Evolutionary conservation across 2,113 vertebrate species (phyloP), one percentile per base, ranked within the genome.

Genomic region (Ptychochromis oligacanthus): DNA sequence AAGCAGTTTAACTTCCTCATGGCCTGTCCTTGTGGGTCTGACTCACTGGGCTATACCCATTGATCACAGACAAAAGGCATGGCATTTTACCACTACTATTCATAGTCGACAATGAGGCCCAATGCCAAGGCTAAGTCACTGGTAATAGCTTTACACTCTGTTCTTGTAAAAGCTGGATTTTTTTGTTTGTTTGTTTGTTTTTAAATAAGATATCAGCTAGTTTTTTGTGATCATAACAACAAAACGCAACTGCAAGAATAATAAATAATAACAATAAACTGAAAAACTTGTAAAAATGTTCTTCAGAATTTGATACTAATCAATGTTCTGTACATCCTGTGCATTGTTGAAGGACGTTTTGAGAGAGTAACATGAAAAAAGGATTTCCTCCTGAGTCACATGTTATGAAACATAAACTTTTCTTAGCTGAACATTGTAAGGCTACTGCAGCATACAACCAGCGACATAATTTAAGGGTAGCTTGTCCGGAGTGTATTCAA

Each of bases 1-100:
- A 95, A 95, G 86, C 40, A 24, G 61, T 76, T 55, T 18, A 40
- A 92, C 93, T 95, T 95, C 94, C 89, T 90, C 90, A 75, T 80
- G 77, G 56, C 54, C 76, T 31, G 36, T 83, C 87, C 93, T 89
- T 93, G 92, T 83, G 93, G 14, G 0, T 74, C 85, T 95, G 94
- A 95, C 78, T 95, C 94, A 95, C 67, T 14, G 78, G 79, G 49
- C 49, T 52, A 82, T 83, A 76, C 84, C 81, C 79, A 10, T 3
- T 4, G 61, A 75, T 88, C 91, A 91, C 59, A 58, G 88, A 86
- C 77, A 70, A 20, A 81, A 36, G 14, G 12, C 56, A 31, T 15
- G 20, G 10, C 26, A 3, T 70, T 57, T 24, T 75, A 77, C 75
- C 74, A 36, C 8, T 55, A 64, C 86, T 93, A 89, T 93, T 88